Conservation (phyloP, 2,113 vertebrate species). For the Athene noctua region DNA sequence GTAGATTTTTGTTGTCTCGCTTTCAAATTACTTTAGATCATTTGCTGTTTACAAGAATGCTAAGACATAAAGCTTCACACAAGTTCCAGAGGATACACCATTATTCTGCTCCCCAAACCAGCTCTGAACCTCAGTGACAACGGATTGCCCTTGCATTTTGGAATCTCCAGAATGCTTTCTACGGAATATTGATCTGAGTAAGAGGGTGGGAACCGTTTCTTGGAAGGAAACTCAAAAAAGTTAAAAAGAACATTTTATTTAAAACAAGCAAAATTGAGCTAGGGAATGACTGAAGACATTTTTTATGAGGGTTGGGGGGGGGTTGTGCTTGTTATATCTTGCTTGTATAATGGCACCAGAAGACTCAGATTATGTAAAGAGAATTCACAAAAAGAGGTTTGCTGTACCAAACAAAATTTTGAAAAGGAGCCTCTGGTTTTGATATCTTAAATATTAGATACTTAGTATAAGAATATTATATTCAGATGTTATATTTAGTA, state of each 20-base stretch:
- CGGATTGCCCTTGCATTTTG: neutral
- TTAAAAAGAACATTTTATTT: neutral
- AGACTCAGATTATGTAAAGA: neutral
- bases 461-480: neutral
- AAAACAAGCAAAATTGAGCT: neutral
- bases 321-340: neutral
- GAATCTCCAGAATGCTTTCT: neutral
- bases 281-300: neutral
- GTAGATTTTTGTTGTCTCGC: neutral
- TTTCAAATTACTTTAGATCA: neutral
- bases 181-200: neutral
- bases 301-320: neutral
- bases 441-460: neutral
- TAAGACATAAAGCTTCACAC: neutral
- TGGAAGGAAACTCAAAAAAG: neutral
- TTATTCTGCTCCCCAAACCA: neutral
- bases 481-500: neutral
- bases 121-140: neutral
- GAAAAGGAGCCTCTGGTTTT: neutral
- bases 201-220: neutral
- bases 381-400: neutral
- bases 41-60: neutral
- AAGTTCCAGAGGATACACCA: neutral
- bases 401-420: neutral
- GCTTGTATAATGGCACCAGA: neutral